phyloP scores from a whole-genome alignment of 2,113 vertebrate species.

The Glareola pratincola region DNA sequence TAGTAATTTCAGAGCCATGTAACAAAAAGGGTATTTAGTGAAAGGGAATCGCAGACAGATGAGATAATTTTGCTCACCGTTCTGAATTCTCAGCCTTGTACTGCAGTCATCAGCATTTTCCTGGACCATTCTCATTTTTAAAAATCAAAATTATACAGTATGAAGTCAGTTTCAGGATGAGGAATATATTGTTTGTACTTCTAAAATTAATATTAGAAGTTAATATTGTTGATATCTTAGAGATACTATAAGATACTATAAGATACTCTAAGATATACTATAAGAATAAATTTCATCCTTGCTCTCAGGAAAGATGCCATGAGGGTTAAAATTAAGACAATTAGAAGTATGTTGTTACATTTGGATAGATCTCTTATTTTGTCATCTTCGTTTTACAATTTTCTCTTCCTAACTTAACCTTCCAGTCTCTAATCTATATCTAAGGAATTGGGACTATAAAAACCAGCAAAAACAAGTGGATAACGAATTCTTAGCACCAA shows the following conservation, averaged over 20 bases:
- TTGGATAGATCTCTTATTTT: neutral
- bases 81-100: neutral
- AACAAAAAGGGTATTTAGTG: neutral
- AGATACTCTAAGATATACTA: too few relatives aligned
- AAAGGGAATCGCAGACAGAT: neutral
- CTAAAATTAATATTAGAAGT: neutral
- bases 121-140: neutral
- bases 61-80: neutral
- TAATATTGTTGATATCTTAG: neutral
- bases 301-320: neutral
- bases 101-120: neutral
- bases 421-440: neutral
- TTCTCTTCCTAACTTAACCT: neutral
- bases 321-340: neutral
- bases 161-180: neutral
- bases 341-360: neutral
- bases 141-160: neutral
- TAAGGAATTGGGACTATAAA: neutral
- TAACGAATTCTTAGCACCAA: neutral
- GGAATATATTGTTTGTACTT: neutral
- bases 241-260: too few relatives aligned
- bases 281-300: neutral
- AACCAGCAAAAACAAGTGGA: neutral
- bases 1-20: neutral
- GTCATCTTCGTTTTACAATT: neutral